These are phyloP conservation scores for Drosophila erecta DNA, from an alignment of 1,140 invertebrate genomes.

Conservation along the genomic window DNA sequence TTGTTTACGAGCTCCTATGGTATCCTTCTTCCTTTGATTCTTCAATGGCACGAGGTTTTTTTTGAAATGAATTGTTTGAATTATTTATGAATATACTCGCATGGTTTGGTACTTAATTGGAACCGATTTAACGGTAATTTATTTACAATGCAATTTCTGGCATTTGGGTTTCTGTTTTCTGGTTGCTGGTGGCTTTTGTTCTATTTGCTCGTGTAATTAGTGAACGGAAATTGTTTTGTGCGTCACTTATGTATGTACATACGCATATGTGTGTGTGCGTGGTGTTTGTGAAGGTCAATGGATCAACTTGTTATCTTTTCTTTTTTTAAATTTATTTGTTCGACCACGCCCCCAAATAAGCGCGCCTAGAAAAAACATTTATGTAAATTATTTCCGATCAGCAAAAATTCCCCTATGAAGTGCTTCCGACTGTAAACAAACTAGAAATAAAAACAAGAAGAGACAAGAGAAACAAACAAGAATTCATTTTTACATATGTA, in stretches of 20 bases:
- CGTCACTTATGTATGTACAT: constrained; percentile 11
- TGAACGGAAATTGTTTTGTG: constrained; percentile 61
- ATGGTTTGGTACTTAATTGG: constrained; percentile 7
- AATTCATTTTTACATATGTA: constrained; percentile 8
- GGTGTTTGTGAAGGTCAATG: constrained; percentile 54
- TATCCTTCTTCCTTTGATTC: neutral
- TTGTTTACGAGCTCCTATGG: neutral
- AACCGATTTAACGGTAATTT: constrained; percentile 30
- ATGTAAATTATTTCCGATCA: constrained; percentile 22
- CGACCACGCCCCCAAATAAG: constrained; percentile 24
- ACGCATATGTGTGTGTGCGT: constrained; percentile 5
- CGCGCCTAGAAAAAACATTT: constrained; percentile 26
- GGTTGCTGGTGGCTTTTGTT: constrained; percentile 34
- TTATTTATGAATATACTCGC: constrained; percentile 20
- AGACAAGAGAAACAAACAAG: constrained; percentile 30
- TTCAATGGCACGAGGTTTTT: neutral
- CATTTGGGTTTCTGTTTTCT: constrained; percentile 13
- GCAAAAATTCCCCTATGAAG: constrained; percentile 8
- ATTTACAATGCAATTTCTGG: constrained; percentile 49
- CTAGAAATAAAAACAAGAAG: neutral
- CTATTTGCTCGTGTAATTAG: constrained; percentile 63
- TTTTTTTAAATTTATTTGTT: no score
- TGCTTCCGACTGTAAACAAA: constrained; percentile 20
- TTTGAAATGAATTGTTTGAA: constrained; percentile 22
- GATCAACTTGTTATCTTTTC: constrained; percentile 31